These are phyloP conservation scores for Pseudorhombus dupliciocellatus DNA, from an alignment of 2,113 vertebrate species.

Conservation along the genomic window DNA sequence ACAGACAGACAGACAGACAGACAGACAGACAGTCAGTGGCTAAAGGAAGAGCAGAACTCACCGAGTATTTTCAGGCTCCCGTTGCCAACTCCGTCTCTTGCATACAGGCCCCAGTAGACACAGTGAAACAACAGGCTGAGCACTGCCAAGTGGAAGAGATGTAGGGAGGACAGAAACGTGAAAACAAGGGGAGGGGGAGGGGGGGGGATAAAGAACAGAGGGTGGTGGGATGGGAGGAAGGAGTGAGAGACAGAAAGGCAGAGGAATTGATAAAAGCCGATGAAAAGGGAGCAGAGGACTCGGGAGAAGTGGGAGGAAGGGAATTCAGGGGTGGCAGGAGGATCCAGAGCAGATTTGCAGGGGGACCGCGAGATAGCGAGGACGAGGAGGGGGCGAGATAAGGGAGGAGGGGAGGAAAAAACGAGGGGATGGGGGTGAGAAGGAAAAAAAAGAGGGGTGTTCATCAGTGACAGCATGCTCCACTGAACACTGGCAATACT, in stretches of 20 bases:
- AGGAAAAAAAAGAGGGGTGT: constrained; percentile 21
- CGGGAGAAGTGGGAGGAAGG: constrained; percentile 17
- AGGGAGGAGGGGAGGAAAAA: constrained; percentile 5
- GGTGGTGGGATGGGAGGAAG: not conserved
- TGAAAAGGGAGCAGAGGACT: constrained; percentile 25
- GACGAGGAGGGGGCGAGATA: constrained; percentile 31
- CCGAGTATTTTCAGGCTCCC: constrained; percentile 89
- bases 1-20: not conserved
- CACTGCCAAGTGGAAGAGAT: constrained; percentile 74
- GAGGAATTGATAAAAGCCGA: constrained; percentile 41
- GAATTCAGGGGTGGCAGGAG: constrained; percentile 36
- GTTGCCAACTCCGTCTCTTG: constrained; percentile 87
- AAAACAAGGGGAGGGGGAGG: not conserved
- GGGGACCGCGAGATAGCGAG: constrained; percentile 14
- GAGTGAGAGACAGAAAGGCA: constrained; percentile 9
- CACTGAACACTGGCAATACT: constrained; percentile 53
- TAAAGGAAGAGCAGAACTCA: constrained; percentile 72
- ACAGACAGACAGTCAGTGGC: constrained; percentile 22
- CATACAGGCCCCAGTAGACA: constrained; percentile 92
- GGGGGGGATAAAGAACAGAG: constrained; percentile 9
- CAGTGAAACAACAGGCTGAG: constrained; percentile 92
- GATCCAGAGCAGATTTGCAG: constrained; percentile 54
- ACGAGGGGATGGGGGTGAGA: not conserved
- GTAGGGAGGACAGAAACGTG: constrained; percentile 10
- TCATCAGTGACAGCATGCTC: constrained; percentile 47